A percentile compares a stretch with the other conserved stretches of the same genome.
phyloP scores from a whole-genome alignment of 35 echinoderm and acorn worm species.

The Antedon bifida region DNA sequence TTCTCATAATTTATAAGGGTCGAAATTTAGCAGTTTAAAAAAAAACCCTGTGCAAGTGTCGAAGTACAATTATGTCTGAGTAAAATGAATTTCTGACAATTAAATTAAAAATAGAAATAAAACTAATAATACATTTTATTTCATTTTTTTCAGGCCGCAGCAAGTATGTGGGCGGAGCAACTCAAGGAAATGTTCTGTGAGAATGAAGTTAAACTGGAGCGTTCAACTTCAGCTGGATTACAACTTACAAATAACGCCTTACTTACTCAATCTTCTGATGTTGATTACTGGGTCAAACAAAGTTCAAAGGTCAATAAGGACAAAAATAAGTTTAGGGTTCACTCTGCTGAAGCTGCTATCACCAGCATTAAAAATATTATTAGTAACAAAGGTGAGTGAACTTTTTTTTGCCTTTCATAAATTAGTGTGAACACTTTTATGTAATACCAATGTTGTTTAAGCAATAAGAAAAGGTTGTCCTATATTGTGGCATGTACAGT shows the following conservation, averaged over 20 bases:
- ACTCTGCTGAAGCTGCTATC: slow-evolving; percentile 60
- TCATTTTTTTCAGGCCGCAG: slow-evolving; percentile 43
- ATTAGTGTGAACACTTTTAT: no score
- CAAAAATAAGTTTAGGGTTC: slow-evolving; percentile 37
- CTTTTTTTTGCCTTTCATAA: no score
- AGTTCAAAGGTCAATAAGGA: slow-evolving; percentile 1
- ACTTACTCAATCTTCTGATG: slow-evolving; percentile 22
- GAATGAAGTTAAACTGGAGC: slow-evolving; percentile 13
- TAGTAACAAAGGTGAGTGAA: slow-evolving; percentile 18
- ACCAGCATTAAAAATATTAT: slow-evolving; percentile 16
- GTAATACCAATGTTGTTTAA: no score
- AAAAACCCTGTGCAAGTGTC: no score
- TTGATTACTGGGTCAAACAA: slow-evolving; percentile 19
- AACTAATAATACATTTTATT: no score
- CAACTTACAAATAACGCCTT: slow-evolving; percentile 31
- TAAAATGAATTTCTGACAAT: no score
- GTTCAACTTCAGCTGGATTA: slow-evolving; percentile 27
- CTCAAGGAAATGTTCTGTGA: slow-evolving; percentile 40
- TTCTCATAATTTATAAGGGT: no score
- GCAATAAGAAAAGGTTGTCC: no score
- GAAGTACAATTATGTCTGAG: no score
- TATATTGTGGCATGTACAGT: no score
- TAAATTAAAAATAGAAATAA: no score
- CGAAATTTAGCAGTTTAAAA: no score
- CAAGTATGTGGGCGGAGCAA: slow-evolving; percentile 49